These are phyloP conservation scores for Melanargia galathea DNA, from an alignment of 2,888 invertebrate species.

Conservation along the genomic window DNA sequence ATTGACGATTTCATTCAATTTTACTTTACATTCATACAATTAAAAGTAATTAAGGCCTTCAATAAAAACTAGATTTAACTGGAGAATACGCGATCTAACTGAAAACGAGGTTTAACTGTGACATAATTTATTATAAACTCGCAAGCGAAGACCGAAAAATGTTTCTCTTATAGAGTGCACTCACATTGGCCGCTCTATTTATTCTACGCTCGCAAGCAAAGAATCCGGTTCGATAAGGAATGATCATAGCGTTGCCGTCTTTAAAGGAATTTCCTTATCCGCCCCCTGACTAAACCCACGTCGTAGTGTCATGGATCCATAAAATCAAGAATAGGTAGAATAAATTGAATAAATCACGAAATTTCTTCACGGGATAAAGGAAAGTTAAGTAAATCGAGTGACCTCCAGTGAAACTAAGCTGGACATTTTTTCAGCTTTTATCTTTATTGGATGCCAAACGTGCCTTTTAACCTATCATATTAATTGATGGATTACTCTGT, in stretches of 20 bases:
- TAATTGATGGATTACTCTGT: neutral
- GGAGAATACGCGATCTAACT: too few species aligned
- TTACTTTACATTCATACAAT: too few species aligned
- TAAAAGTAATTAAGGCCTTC: too few species aligned
- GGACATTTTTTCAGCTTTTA: neutral
- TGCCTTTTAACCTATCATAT: neutral
- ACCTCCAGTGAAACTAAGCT: neutral
- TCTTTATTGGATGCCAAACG: neutral
- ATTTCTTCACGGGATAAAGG: neutral
- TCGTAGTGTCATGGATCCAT: neutral
- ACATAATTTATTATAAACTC: too few species aligned
- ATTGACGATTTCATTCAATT: too few species aligned
- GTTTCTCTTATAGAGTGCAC: too few species aligned
- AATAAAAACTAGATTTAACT: too few species aligned
- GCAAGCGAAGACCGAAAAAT: too few species aligned
- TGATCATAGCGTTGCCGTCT: neutral
- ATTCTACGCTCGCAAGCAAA: too few species aligned
- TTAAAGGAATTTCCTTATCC: neutral
- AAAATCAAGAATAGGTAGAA: neutral
- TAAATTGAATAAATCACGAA: neutral
- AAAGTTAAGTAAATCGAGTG: neutral
- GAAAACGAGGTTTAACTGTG: too few species aligned
- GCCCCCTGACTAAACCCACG: neutral
- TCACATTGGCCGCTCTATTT: too few species aligned
- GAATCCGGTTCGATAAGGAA: neutral